Evolutionary conservation across 2,113 vertebrate species (phyloP).

Genomic region (Catharus fuscescens): DNA sequence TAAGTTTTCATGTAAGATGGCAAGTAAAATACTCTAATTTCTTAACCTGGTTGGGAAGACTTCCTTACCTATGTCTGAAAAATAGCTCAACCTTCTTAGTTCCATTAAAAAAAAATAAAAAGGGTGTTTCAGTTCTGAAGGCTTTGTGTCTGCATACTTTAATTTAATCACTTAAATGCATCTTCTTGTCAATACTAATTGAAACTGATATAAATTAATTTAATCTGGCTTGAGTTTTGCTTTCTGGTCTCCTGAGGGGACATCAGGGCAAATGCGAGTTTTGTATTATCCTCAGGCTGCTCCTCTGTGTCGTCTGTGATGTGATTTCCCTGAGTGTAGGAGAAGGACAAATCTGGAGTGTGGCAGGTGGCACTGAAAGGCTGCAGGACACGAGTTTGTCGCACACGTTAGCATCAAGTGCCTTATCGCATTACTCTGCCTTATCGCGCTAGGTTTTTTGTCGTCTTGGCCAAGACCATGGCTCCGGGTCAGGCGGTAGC

Average conservation of each 20-base stretch:
- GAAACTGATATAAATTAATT: neutral
- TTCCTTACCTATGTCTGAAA: neutral
- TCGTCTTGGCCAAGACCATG: accelerated
- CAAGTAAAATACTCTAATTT: neutral
- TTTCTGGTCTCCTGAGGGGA: neutral
- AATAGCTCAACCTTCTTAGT: neutral
- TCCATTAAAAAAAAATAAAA: neutral
- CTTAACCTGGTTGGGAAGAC: neutral
- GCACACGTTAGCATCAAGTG: accelerated
- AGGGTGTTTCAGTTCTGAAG: neutral
- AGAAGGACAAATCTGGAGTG: neutral
- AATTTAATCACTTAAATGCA: neutral
- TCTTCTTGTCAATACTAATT: neutral
- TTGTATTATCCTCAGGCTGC: neutral
- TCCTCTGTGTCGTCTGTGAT: neutral
- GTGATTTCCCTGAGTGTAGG: neutral
- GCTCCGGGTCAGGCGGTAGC: neutral
- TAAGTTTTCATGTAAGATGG: neutral
- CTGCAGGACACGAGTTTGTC: neutral
- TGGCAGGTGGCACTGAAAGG: neutral
- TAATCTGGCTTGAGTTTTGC: neutral
- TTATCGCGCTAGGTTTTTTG: neutral
- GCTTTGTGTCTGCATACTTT: neutral
- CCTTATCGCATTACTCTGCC: accelerated
- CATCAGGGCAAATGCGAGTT: accelerated